A percentile compares a stretch with the other conserved stretches of the same genome.
Evolutionary conservation across 2,113 vertebrate species (phyloP).

Genomic region (Gymnorhina tibicen): DNA sequence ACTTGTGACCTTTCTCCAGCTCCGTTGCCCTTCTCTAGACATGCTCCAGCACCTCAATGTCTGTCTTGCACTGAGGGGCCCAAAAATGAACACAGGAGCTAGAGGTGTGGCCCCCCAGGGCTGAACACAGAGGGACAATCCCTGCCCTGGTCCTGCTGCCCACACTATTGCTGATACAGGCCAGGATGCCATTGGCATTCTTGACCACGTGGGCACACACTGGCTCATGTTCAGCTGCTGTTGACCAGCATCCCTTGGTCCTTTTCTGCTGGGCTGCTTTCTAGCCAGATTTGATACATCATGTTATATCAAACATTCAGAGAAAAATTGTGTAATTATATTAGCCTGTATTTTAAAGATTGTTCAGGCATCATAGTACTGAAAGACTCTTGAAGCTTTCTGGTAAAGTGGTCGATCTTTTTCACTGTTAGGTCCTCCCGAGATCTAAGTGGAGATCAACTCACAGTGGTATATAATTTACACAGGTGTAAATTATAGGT

Average conservation of each 20-base stretch:
- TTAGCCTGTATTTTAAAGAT: not conserved
- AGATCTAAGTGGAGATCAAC: not conserved
- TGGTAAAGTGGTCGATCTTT: not conserved
- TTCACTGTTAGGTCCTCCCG: not conserved
- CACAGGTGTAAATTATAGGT: not conserved
- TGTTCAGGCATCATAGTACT: not conserved
- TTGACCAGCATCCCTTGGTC: not conserved
- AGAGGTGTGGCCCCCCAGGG: not conserved
- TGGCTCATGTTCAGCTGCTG: not conserved
- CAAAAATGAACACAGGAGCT: not conserved
- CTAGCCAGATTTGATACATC: not conserved
- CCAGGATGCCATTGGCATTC: not conserved
- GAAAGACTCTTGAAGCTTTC: not conserved
- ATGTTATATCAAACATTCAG: not conserved
- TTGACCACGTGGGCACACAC: not conserved
- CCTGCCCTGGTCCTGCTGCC: not conserved
- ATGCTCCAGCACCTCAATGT: not conserved
- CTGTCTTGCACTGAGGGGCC: not conserved
- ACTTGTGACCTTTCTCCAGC: not conserved
- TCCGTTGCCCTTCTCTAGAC: not conserved
- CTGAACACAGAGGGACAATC: rapidly evolving
- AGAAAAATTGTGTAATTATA: not conserved
- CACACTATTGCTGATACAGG: not conserved
- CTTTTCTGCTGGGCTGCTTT: not conserved
- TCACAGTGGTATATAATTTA: not conserved